These are phyloP conservation scores for Palythoa heliodiscus DNA, from an alignment of 92 coral and sea anemone species.

Conservation along the genomic window DNA sequence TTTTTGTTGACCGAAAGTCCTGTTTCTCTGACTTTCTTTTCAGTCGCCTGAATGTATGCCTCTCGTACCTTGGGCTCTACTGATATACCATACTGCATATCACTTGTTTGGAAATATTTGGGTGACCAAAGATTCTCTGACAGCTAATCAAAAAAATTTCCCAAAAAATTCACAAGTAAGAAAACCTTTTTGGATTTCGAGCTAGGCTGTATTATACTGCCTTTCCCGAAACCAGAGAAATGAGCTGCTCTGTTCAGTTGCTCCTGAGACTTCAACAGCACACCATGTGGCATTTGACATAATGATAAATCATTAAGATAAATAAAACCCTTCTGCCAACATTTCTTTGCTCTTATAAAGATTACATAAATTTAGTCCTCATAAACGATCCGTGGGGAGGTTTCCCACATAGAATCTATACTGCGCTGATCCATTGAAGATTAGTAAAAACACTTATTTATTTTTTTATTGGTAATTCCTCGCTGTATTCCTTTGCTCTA, in stretches of 20 bases:
- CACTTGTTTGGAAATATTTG: slow-evolving; percentile 34
- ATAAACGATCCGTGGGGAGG: slow-evolving; percentile 21
- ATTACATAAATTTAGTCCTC: background rate
- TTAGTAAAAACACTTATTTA: background rate
- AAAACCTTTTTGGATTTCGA: slow-evolving; percentile 30
- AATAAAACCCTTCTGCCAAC: background rate
- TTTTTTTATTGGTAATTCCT: slow-evolving; percentile 19
- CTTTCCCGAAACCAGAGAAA: slow-evolving; percentile 34
- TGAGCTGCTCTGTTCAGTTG: slow-evolving; percentile 30
- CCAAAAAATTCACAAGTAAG: slow-evolving; percentile 14
- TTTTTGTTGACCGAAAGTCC: slow-evolving; percentile 51
- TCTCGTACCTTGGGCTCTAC: slow-evolving; percentile 46
- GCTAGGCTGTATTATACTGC: slow-evolving; percentile 31
- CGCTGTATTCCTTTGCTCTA: slow-evolving; percentile 16
- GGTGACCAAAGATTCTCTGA: slow-evolving; percentile 49
- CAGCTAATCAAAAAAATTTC: slow-evolving; percentile 43
- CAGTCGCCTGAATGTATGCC: slow-evolving; percentile 45
- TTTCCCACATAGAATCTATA: slow-evolving; percentile 42
- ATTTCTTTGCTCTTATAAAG: background rate
- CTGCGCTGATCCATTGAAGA: background rate
- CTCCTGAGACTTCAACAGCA: slow-evolving; percentile 31
- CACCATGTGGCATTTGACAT: background rate
- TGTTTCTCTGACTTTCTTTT: slow-evolving; percentile 32
- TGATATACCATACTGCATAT: slow-evolving; percentile 39
- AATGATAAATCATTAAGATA: background rate